Evolutionary conservation across 2,888 invertebrate species (phyloP).

Genomic region (Coenonympha arcania): DNA sequence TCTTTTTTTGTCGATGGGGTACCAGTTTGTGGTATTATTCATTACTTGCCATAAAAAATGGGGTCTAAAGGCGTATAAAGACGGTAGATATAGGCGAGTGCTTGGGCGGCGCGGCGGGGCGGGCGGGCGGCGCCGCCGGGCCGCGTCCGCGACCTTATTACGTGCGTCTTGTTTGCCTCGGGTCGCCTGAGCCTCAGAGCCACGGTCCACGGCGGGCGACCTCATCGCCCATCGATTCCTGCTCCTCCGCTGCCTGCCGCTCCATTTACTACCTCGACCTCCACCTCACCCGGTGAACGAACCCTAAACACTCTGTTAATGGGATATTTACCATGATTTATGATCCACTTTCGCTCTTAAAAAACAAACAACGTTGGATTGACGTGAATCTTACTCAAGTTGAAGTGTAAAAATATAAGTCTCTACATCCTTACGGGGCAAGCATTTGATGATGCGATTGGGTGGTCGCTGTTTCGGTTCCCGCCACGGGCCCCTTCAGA

Average conservation of each 20-base stretch:
- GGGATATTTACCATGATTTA: not conserved
- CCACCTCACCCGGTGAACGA: slow-evolving; percentile 18
- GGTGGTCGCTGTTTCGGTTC: too few relatives aligned
- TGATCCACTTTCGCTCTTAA: too few relatives aligned
- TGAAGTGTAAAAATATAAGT: too few relatives aligned
- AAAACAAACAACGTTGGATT: too few relatives aligned
- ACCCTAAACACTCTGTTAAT: slow-evolving; percentile 3
- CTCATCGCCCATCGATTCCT: slow-evolving; percentile 59
- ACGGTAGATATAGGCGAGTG: slow-evolving; percentile 1
- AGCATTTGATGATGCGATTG: too few relatives aligned
- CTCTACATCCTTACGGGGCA: too few relatives aligned
- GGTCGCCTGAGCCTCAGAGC: too few relatives aligned
- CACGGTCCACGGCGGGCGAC: slow-evolving; percentile 50
- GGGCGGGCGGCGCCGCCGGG: slow-evolving; percentile 49
- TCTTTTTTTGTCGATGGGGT: too few relatives aligned
- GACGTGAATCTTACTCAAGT: too few relatives aligned
- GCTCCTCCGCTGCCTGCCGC: slow-evolving; percentile 38
- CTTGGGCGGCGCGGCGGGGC: slow-evolving; percentile 45
- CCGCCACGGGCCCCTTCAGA: too few relatives aligned
- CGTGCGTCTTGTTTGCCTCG: slow-evolving; percentile 38
- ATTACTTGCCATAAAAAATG: not conserved
- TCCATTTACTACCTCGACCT: slow-evolving; percentile 30
- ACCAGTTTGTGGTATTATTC: too few relatives aligned
- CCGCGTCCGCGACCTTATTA: slow-evolving; percentile 67
- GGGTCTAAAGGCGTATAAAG: not conserved